phyloP scores from a whole-genome alignment of 2,888 invertebrate species.

The Melanophora roralis region DNA sequence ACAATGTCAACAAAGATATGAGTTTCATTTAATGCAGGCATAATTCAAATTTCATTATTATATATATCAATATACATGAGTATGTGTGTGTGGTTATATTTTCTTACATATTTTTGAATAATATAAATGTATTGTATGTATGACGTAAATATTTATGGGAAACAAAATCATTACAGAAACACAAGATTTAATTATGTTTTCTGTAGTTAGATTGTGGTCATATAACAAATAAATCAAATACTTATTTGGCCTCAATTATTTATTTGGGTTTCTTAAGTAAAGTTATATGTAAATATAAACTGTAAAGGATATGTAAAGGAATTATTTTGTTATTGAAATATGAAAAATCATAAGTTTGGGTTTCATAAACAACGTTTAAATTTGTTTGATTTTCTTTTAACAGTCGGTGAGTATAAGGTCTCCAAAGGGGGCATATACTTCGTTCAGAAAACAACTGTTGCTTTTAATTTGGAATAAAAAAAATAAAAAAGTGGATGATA shows the following conservation, averaged over 20 bases:
- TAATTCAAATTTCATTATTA: too few species aligned
- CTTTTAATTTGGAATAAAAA: too few species aligned
- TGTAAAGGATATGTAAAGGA: too few species aligned
- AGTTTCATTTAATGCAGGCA: not conserved
- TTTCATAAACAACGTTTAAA: too few species aligned
- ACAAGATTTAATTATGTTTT: not conserved
- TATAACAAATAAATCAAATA: not conserved
- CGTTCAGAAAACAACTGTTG: too few species aligned
- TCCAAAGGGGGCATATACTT: too few species aligned
- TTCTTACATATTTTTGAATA: too few species aligned
- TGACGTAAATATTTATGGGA: not conserved
- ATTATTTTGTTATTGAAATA: too few species aligned
- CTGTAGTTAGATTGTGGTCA: not conserved
- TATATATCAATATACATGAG: too few species aligned
- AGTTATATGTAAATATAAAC: not conserved
- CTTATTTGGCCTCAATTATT: conserved; percentile 1
- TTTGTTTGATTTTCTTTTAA: too few species aligned
- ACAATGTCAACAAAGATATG: not conserved
- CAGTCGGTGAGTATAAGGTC: too few species aligned
- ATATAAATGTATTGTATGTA: not conserved
- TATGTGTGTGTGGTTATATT: not conserved
- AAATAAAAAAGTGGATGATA: conserved; percentile 19
- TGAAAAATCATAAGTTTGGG: not conserved
- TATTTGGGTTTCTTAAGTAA: not conserved
- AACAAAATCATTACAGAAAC: not conserved